phyloP scores from a whole-genome alignment of 2,888 invertebrate genomes.

The Caenorhabditis becei region DNA sequence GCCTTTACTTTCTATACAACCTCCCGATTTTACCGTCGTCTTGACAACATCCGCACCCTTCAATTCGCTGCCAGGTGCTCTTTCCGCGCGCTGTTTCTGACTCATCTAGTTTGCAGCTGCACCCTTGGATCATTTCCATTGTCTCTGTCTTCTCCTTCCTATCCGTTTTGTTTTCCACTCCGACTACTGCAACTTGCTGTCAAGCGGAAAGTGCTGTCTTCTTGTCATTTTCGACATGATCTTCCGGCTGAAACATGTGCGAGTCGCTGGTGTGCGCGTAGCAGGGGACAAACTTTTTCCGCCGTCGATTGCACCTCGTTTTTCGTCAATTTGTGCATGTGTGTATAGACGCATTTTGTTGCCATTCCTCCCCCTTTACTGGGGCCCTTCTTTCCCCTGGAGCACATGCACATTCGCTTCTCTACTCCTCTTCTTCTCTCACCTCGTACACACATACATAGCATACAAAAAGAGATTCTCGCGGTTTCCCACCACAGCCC shows the following conservation, averaged over 20 bases:
- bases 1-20: slow-evolving; percentile 15
- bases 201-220: slow-evolving; percentile 32
- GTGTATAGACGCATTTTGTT: slow-evolving; percentile 41
- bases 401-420: slow-evolving; percentile 6
- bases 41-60: slow-evolving; percentile 31
- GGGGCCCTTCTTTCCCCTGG: neutral
- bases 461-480: slow-evolving; percentile 47
- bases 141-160: neutral
- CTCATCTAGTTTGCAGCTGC: slow-evolving; percentile 40
- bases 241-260: slow-evolving; percentile 15
- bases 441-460: slow-evolving; percentile 42
- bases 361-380: slow-evolving; percentile 16
- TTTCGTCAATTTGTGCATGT: slow-evolving; percentile 45
- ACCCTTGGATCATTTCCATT: slow-evolving; percentile 30
- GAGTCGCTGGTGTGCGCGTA: neutral
- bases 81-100: neutral
- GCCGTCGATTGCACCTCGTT: slow-evolving; percentile 20
- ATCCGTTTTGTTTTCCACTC: slow-evolving; percentile 3
- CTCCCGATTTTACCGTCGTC: slow-evolving; percentile 28
- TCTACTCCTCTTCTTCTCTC: neutral
- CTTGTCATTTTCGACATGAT: neutral
- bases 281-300: slow-evolving; percentile 4
- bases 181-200: slow-evolving; percentile 4
- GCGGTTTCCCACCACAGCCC: slow-evolving; percentile 9
- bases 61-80: neutral